Evolutionary conservation across 2,888 invertebrate species (phyloP), one percentile per base, ranked within the genome.

Genomic region (Notodonta dromedarius): DNA sequence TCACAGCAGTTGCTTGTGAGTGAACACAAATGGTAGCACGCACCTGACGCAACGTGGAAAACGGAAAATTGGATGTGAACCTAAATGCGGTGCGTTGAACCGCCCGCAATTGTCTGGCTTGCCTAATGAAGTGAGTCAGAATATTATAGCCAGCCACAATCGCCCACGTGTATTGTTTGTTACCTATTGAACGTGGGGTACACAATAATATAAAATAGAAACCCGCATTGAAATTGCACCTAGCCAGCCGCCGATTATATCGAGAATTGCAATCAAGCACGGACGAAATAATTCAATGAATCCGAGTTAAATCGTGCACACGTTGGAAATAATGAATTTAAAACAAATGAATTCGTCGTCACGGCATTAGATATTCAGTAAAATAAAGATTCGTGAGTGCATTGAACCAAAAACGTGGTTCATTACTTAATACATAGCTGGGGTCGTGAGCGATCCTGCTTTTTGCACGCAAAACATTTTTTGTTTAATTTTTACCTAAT

Each of bases 341-440:
- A 75, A 78, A 77, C 82, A 87, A 88, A 90, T 86, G 82, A 85
- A 88, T 86, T 84, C 84, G 82, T 83, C 84, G 86, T 84, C 85
- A 86, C 77, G 84, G 79, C 75, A 82, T 85, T 86, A 85, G 82
- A 82, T 83, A 86, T 87, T 84, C 84, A 85, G 85, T 82, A 85
- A 89, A 88, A 87, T 87, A 84, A 85, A 82, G 79, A 87, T 86
- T 85, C 88, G 86, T 87, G 90, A 89, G 93, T 90, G 90, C 92
- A 89, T 88, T 91, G 92, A 92, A 93, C 93, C 86, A 90, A 87
- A 89, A 88, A 88, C 91, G 92, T 91, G 91, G 87, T 80, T 85
- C 86, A 89, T 90, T 90, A 89, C 89, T 90, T 89, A 88, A 84
- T 87, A 88, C 86, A 83, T 81, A 85, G 82, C 76, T 76, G 70